Evolutionary conservation across 2,113 vertebrate genomes (phyloP), one percentile per base, ranked within the genome.

Genomic region (Daubentonia madagascariensis): DNA sequence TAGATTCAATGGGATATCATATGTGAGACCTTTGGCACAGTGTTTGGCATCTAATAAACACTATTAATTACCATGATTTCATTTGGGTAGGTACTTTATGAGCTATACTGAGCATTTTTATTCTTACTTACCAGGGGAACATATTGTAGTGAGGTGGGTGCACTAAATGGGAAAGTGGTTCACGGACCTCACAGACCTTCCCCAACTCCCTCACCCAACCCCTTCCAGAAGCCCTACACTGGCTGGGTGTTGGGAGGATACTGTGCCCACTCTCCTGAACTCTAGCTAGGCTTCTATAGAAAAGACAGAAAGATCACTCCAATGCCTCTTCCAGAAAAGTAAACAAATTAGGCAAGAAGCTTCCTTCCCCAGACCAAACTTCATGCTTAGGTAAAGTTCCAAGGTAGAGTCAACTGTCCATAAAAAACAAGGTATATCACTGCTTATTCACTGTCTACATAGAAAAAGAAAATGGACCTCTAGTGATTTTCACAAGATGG

Each of bases 121-220:
- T 96, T 87, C 89, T 88, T 61, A 85, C 30, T 67, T 89, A 95
- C 63, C 88, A 95, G 97, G 57, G 25, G 43, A 84, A 61, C 91
- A 94, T 67, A 85, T 14, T 85, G 9, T 65, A 91, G 89, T 76
- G 23, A 91, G 59, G 50, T 76, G 40, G 35, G 37, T 91, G 32
- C 37, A 48, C 85, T 91, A 91, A 87, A 96, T 57, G 23, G 37
- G 25, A 92, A 67, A 91, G 52, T 81, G 52, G 76, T 91, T 91
- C 94, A 88, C 32, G 91, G 35, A 48, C 73, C 8, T 79, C 65
- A 94, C 40, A 93, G 54, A 88, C 4, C 22, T 85, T 85, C 20
- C 32, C 63, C 65, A 68, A 7, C 6, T 37, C 14, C 25, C 54
- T 50, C 17, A 85, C 14, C 16, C 14, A 70, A 40, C 13, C 17